Evolutionary conservation across 2,113 vertebrate genomes (phyloP).

Genomic region (Theristicus caerulescens): DNA sequence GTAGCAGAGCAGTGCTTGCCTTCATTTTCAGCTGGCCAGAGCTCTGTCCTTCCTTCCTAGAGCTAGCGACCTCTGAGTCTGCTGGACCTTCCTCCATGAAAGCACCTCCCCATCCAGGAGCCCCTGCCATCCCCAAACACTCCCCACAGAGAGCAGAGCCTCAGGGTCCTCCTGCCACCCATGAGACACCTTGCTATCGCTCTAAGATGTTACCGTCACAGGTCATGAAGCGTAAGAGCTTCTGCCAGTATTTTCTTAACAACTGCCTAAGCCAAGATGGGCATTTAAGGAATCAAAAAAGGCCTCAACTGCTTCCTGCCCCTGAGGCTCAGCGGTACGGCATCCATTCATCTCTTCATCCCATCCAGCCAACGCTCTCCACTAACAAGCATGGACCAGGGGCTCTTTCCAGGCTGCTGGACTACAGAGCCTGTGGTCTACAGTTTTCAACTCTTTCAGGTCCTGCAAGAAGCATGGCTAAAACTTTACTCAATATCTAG

Average conservation of each 20-base stretch:
- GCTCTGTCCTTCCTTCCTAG: background rate
- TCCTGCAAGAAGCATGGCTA: background rate
- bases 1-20: background rate
- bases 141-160: background rate
- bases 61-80: background rate
- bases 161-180: background rate
- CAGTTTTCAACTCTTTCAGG: background rate
- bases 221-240: background rate
- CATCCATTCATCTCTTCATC: background rate
- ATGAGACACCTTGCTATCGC: background rate
- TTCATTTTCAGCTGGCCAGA: background rate
- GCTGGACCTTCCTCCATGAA: background rate
- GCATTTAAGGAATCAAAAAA: background rate
- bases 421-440: background rate
- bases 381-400: background rate
- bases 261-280: background rate
- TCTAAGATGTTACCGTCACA: background rate
- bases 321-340: fast-evolving
- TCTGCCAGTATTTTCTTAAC: background rate
- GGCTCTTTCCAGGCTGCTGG: background rate
- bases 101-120: background rate
- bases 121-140: background rate
- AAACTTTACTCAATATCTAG: background rate
- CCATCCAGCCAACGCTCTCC: background rate
- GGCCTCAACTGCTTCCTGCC: background rate